Conservation (phyloP, 2,113 vertebrate genomes). For the Nyctereutes procyonoides region DNA sequence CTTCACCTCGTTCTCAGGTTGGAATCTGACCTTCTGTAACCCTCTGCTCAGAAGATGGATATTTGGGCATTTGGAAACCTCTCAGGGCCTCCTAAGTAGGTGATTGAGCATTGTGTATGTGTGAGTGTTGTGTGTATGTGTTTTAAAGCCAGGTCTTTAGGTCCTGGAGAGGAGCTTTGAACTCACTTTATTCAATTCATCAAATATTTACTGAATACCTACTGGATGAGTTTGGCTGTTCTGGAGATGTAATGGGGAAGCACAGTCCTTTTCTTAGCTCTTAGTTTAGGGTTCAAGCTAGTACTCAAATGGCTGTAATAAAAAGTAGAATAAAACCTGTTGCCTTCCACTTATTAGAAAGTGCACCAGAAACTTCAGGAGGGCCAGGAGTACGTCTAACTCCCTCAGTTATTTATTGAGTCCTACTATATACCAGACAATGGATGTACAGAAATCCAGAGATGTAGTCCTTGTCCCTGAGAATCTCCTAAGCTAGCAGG, state of each 20-base stretch:
- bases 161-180: slow-evolving; percentile 44
- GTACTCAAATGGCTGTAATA: slow-evolving; percentile 18
- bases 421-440: background rate
- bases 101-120: background rate
- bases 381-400: background rate
- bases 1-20: background rate
- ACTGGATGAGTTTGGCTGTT: slow-evolving; percentile 38
- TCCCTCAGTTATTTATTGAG: background rate
- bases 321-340: slow-evolving; percentile 38
- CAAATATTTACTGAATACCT: slow-evolving; percentile 64
- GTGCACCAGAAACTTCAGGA: background rate
- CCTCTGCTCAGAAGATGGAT: slow-evolving; percentile 19
- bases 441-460: background rate
- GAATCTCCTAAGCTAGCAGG: background rate
- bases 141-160: background rate
- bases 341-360: background rate
- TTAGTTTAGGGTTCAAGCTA: slow-evolving; percentile 48
- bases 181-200: slow-evolving; percentile 64
- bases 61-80: slow-evolving; percentile 41
- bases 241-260: slow-evolving; percentile 3
- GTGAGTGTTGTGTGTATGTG: background rate
- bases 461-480: background rate
- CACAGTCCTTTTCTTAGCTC: background rate
- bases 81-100: slow-evolving; percentile 7
- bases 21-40: slow-evolving; percentile 54